phyloP scores from a whole-genome alignment of 2,113 vertebrate genomes.

The Varanus salvator region DNA sequence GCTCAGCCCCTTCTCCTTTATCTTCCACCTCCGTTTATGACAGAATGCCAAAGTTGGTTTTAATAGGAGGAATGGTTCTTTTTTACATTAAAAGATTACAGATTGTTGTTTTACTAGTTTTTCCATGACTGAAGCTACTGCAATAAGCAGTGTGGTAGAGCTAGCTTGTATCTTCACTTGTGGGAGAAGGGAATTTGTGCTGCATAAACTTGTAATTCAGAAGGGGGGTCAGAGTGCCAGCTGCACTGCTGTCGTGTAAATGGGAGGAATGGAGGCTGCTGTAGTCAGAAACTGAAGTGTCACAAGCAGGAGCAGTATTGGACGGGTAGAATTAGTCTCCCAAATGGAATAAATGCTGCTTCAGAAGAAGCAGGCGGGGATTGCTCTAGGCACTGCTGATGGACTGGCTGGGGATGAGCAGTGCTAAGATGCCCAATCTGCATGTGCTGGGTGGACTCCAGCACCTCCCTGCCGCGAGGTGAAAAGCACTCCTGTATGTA shows the following conservation, averaged over 20 bases:
- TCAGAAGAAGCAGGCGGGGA: too few species aligned
- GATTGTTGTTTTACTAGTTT: background rate
- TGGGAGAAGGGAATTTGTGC: background rate
- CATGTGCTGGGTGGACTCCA: too few species aligned
- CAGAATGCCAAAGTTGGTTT: background rate
- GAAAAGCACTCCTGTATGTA: too few species aligned
- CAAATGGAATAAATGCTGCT: background rate
- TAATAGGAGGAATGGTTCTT: background rate
- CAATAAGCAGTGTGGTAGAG: background rate
- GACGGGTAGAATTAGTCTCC: background rate
- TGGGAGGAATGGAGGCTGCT: accelerated
- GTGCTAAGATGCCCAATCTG: too few species aligned
- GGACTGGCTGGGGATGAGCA: too few species aligned
- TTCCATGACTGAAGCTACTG: background rate
- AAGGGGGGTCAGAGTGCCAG: background rate
- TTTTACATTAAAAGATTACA: conserved; percentile 21
- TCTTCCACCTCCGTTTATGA: background rate
- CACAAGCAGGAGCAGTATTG: background rate
- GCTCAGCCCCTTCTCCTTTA: accelerated
- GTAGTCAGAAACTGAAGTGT: background rate
- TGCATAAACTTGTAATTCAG: background rate
- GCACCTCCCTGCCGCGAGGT: too few species aligned
- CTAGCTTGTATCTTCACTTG: background rate
- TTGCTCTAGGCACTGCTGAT: background rate
- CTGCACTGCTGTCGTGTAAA: too few species aligned